Base-by-base conservation (phyloP, 2,113 vertebrate genomes). In the Excalfactoria chinensis region DNA sequence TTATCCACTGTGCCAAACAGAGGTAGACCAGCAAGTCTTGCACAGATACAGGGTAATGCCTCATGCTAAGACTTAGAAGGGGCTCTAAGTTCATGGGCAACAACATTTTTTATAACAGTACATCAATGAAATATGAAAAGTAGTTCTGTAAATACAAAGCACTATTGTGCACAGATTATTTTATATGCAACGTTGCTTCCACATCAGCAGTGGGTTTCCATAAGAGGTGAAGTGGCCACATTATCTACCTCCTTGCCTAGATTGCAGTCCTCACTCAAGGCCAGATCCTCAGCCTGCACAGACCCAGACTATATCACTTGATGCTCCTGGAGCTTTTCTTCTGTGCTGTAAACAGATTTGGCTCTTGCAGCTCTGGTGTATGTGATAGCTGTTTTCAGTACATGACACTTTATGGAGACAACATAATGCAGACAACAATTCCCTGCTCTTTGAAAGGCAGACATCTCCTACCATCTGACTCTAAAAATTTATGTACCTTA, bases 381-480 rank as follows among this genome's bases (percentile, higher is more conserved):
- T 0, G 0, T 1, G 13, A 69, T 4, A 66, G 75, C 19, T 21
- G 34, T 75, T 58, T 73, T 63, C 60, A 71, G 53, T 2, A 18
- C 13, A 11, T 0, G 0, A 7, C 23, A 49, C 41, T 76, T 73
- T 40, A 44, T 8, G 30, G 46, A 76, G 59, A 35, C 63, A 76
- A 60, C 34, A 48, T 67, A 84, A 49, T 28, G 46, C 70, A 84
- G 69, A 75, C 46, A 71, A 75, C 46, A 71, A 60, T 28, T 73
- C 32, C 55, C 60, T 59, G 37, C 56, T 82, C 77, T 76, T 48
- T 60, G 56, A 48, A 76, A 93, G 55, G 60, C 55, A 90, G 90
- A 40, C 21, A 55, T 74, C 35, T 84, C 58, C 71, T 30, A 41
- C 71, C 83, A 22, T 28, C 64, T 62, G 75, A 81, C 73, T 88